Evolutionary conservation across 2,888 invertebrate genomes (phyloP).

Genomic region (Prosopocoilus inquinatus): DNA sequence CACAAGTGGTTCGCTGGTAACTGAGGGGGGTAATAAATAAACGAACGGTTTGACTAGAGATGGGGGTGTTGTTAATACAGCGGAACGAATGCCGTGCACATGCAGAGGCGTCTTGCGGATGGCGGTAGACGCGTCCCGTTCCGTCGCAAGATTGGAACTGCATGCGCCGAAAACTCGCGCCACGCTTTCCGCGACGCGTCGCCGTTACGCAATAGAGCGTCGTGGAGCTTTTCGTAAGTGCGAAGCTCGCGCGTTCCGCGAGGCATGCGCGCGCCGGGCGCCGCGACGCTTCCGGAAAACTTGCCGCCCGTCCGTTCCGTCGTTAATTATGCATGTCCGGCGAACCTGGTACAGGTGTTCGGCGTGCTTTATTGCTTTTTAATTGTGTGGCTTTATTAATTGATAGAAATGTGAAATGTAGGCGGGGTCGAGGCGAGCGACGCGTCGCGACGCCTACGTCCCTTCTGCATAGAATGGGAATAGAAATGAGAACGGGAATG

Average conservation of each 20-base stretch:
- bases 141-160: conserved; percentile 18
- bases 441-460: not conserved
- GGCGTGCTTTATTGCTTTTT: not conserved
- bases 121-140: conserved; percentile 2
- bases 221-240: conserved; percentile 17
- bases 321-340: conserved; percentile 5
- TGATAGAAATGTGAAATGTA: not conserved
- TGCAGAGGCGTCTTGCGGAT: no score
- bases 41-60: no score
- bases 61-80: no score
- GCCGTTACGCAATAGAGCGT: conserved; percentile 23
- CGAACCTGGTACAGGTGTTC: conserved; percentile 7
- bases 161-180: conserved; percentile 23
- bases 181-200: conserved; percentile 15
- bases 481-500: conserved; percentile 1
- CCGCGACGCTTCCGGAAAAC: conserved; percentile 1
- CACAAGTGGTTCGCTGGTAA: no score
- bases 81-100: no score
- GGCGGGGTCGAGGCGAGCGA: not conserved
- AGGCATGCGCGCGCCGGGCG: conserved; percentile 18
- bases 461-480: not conserved
- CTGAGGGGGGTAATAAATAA: no score
- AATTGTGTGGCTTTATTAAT: not conserved
- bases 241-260: conserved; percentile 14
- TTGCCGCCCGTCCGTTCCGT: conserved; percentile 2